A percentile compares a stretch with the other conserved stretches of the same genome.
phyloP scores from a whole-genome alignment of 2,797 vertebrate species.

The Micropoecilia bifurca region DNA sequence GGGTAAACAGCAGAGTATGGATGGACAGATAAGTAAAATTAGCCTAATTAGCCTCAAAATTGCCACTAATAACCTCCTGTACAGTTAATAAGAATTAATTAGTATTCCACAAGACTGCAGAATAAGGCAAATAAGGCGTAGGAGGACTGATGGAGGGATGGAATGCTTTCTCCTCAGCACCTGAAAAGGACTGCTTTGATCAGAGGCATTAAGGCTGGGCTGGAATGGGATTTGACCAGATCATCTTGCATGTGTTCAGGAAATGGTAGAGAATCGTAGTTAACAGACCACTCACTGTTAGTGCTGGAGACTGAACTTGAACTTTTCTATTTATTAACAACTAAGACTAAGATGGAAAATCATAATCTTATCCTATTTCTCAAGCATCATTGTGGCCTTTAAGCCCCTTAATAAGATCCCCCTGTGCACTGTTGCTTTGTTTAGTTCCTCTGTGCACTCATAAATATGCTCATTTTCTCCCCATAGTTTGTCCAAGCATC shows the following conservation, averaged over 20 bases:
- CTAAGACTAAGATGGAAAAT: neutral
- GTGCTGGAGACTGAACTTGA: neutral
- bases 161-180: neutral
- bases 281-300: neutral
- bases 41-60: neutral
- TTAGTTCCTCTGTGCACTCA: constrained; percentile 10
- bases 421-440: constrained; percentile 1
- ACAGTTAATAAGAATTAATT: neutral
- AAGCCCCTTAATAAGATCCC: neutral
- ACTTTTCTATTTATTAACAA: neutral
- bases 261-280: neutral
- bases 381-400: neutral
- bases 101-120: neutral
- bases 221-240: neutral
- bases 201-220: neutral
- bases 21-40: neutral
- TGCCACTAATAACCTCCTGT: neutral
- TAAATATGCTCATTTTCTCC: constrained; percentile 23
- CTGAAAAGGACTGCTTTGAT: neutral
- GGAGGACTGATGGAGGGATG: neutral
- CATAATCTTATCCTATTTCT: neutral
- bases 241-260: neutral
- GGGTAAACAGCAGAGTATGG: neutral
- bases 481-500: constrained; percentile 26
- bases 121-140: neutral